Conservation (phyloP, 1,140 invertebrate species). For the Drosophila sulfurigaster region DNA sequence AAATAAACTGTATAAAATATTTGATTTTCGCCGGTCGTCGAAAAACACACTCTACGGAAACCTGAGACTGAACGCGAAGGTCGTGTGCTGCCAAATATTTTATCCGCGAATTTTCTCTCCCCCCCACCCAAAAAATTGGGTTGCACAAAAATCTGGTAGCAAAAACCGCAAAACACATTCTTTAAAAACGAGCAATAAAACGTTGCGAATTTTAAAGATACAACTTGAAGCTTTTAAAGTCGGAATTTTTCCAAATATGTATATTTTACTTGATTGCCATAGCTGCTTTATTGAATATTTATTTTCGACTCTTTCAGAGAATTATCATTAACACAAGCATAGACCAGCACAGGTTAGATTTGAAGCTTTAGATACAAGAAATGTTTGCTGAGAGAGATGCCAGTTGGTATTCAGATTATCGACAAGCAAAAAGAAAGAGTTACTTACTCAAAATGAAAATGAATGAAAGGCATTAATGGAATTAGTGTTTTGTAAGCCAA, state of each 20-base stretch:
- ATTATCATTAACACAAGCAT: too few relatives aligned
- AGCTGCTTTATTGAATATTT: too few relatives aligned
- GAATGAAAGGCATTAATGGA: neutral
- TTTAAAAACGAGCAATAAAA: neutral
- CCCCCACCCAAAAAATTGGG: neutral
- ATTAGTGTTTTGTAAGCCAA: constrained; percentile 3
- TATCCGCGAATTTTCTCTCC: neutral
- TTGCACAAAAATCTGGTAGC: neutral
- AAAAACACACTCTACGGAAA: neutral
- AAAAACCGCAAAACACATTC: neutral
- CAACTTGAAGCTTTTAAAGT: too few relatives aligned
- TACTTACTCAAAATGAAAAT: neutral
- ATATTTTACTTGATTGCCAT: too few relatives aligned
- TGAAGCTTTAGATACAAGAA: neutral
- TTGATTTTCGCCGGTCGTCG: constrained; percentile 11
- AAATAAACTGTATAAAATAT: constrained; percentile 35
- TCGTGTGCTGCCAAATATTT: constrained; percentile 13
- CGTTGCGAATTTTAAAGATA: too few relatives aligned
- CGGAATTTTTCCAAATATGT: too few relatives aligned
- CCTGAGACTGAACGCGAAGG: constrained; percentile 8
- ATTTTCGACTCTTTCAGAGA: too few relatives aligned
- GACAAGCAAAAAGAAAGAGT: neutral
- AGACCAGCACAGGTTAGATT: neutral
- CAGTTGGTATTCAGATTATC: neutral
- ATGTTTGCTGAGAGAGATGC: neutral